Conservation (phyloP, 2,888 invertebrate genomes). For the Drosophila kokeensis region DNA sequence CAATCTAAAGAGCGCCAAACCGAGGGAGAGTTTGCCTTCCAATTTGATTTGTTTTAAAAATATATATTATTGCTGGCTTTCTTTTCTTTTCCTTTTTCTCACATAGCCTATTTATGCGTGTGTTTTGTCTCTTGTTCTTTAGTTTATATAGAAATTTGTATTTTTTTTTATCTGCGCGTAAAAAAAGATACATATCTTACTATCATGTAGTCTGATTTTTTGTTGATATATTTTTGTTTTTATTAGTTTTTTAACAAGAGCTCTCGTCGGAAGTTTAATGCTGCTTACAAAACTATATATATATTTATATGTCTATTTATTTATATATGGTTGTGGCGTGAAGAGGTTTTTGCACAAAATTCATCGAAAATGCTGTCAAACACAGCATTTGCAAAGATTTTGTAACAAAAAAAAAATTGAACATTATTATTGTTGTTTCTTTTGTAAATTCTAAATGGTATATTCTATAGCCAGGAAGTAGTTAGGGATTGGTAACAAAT, state of each 20-base stretch:
- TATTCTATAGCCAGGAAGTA: constrained; percentile 1
- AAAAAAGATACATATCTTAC: constrained; percentile 61
- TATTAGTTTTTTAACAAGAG: constrained; percentile 55
- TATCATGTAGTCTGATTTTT: constrained; percentile 20
- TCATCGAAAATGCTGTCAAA: constrained; percentile 61
- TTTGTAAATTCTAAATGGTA: constrained; percentile 72
- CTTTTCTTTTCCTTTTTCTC: constrained; percentile 11
- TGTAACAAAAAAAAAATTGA: constrained; percentile 27
- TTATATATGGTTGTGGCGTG: constrained; percentile 17
- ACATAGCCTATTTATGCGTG: constrained; percentile 28
- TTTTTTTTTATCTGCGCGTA: constrained; percentile 62
- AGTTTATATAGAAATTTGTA: constrained; percentile 28
- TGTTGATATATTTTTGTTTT: constrained; percentile 35
- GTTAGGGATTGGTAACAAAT: constrained; percentile 4
- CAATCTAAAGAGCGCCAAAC: constrained; percentile 37
- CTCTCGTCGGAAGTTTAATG: constrained; percentile 51
- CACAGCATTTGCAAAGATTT: constrained; percentile 68
- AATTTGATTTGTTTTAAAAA: constrained; percentile 48
- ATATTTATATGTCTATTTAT: constrained; percentile 31
- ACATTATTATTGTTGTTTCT: neutral
- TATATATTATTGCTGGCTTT: constrained; percentile 52
- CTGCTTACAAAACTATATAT: constrained; percentile 60
- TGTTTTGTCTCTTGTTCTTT: constrained; percentile 7
- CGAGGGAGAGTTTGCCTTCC: constrained; percentile 11
- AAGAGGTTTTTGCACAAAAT: constrained; percentile 38